Percentiles rank a stretch among this genome's conserved stretches.
Conservation (phyloP, 1,140 invertebrate genomes). For the Formica exsecta region DNA sequence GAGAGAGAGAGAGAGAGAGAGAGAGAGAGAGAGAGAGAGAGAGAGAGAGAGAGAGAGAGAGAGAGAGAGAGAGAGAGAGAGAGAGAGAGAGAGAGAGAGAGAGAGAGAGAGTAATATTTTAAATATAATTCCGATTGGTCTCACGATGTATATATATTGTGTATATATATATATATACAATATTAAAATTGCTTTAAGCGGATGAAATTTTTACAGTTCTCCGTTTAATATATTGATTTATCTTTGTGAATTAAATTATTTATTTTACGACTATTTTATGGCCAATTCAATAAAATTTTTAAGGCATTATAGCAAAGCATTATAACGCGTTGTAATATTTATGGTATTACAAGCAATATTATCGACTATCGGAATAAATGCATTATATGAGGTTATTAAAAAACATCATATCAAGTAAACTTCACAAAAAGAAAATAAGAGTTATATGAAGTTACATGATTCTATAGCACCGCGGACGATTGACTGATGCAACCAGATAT, state of each 20-base stretch:
- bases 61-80: not conserved
- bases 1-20: not conserved
- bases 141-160: too few species aligned
- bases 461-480: slow-evolving; percentile 18
- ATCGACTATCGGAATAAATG: not conserved
- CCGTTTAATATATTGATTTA: slow-evolving; percentile 3
- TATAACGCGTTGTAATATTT: not conserved
- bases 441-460: not conserved
- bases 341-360: not conserved
- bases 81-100: not conserved
- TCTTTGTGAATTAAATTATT: slow-evolving; percentile 26
- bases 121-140: too few species aligned
- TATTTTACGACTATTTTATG: not conserved
- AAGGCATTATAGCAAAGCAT: not conserved
- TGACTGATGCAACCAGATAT: slow-evolving; percentile 26
- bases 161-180: too few species aligned
- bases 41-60: not conserved
- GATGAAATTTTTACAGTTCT: not conserved
- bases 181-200: too few species aligned
- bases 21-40: not conserved
- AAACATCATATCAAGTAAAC: not conserved
- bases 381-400: not conserved
- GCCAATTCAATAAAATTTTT: slow-evolving; percentile 9
- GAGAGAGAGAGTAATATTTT: not conserved
- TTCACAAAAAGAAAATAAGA: not conserved